Conservation (phyloP, 1,140 invertebrate genomes). For the Pseudomyrmex sp. region DNA sequence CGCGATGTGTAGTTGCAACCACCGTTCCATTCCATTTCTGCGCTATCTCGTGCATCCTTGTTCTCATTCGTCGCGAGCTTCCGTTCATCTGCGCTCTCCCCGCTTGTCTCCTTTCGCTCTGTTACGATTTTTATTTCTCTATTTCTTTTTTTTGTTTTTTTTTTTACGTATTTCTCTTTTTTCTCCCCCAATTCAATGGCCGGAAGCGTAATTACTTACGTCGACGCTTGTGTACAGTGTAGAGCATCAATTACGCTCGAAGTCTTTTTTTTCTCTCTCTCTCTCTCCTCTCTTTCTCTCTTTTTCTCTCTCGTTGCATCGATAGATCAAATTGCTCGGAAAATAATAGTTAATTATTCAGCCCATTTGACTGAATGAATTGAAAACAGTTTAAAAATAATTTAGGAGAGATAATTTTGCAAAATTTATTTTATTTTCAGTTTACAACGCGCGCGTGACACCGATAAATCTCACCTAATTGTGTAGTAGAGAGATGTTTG, state of each 20-base stretch:
- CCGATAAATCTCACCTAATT: background rate
- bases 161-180: slow-evolving; percentile 2
- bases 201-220: slow-evolving; percentile 82
- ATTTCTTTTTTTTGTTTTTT: too few species aligned
- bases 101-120: slow-evolving; percentile 21
- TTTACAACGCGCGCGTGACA: too few species aligned
- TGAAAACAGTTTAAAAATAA: background rate
- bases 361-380: background rate
- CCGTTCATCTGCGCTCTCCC: slow-evolving; percentile 8
- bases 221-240: slow-evolving; percentile 56
- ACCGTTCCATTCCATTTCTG: slow-evolving; percentile 10
- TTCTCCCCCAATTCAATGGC: slow-evolving; percentile 76
- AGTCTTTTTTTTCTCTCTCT: background rate
- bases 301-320: background rate
- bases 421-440: background rate
- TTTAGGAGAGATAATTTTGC: background rate
- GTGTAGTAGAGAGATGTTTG: background rate
- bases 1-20: slow-evolving; percentile 36
- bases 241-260: background rate
- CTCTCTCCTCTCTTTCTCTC: background rate
- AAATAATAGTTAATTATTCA: background rate
- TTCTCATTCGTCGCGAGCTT: slow-evolving; percentile 2
- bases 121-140: slow-evolving; percentile 16
- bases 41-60: background rate
- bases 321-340: background rate